Percentiles rank a stretch among this genome's conserved stretches.
Evolutionary conservation across 2,113 vertebrate genomes (phyloP).

Genomic region (Malaclemys terrapin): DNA sequence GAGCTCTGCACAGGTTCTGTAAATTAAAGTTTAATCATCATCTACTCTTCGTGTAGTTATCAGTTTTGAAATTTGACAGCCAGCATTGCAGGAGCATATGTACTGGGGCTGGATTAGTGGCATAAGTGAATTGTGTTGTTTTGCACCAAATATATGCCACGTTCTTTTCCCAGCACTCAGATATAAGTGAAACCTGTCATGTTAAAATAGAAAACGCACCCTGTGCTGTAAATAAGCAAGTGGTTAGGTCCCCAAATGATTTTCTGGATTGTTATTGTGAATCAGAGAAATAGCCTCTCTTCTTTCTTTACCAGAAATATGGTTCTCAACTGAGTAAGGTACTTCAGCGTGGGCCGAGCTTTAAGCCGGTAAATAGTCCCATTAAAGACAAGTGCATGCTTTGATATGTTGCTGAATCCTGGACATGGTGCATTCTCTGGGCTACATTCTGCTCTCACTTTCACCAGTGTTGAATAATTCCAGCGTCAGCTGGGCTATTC

Average conservation of each 20-base stretch:
- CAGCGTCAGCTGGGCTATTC: background rate
- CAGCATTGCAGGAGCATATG: background rate
- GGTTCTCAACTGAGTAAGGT: background rate
- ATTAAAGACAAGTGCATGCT: background rate
- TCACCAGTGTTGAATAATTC: background rate
- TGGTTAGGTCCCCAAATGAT: background rate
- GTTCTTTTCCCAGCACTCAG: fast-evolving
- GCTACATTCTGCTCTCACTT: background rate
- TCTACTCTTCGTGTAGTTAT: background rate
- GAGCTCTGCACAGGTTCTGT: background rate
- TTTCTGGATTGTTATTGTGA: fast-evolving
- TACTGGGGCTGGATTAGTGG: background rate
- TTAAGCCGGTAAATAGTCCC: background rate
- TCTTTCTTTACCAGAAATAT: background rate
- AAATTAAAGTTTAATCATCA: background rate
- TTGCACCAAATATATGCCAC: background rate
- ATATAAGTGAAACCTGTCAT: background rate
- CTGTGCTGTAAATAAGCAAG: background rate
- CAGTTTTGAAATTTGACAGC: background rate
- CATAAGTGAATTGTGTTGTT: background rate
- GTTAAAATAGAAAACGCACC: background rate
- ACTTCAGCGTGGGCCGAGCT: background rate
- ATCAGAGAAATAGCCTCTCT: background rate
- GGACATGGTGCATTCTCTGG: background rate
- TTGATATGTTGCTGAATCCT: background rate